Base-by-base conservation (phyloP, 2,797 vertebrate genomes). In the Ctenosaura bakeri region DNA sequence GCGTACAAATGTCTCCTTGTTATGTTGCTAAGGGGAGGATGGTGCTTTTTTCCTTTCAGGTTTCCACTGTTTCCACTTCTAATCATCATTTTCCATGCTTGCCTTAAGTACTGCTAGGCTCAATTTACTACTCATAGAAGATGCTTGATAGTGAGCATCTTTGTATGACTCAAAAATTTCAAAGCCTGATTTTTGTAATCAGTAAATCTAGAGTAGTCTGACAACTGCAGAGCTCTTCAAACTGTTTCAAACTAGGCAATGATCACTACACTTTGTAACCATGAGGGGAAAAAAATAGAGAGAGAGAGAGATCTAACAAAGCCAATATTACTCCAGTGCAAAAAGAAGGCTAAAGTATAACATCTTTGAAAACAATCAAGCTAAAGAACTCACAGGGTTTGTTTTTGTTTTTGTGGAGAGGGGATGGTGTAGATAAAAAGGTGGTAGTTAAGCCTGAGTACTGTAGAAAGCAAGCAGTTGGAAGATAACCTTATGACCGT, bases 101-200 rank as follows among this genome's bases (percentile, higher is more conserved):
- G 78, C 66, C 4, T 92, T 88, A 89, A 94, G 91, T 82, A 86
- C 83, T 87, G 0, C 52, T 89, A 91, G 85, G 93, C 90, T 93
- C 88, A 91, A 93, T 94, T 94, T 91, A 79, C 90, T 91, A 83
- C 86, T 92, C 82, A 1, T 86, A 83, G 46, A 69, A 92, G 92
- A 89, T 73, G 78, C 88, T 92, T 95, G 88, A 93, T 91, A 94
- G 82, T 88, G 82, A 88, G 66, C 82, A 87, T 90, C 88, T 80
- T 85, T 62, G 2, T 86, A 83, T 66, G 88, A 80, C 90, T 90
- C 71, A 0, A 85, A 87, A 85, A 89, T 88, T 93, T 85, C 87
- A 81, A 89, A 85, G 83, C 85, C 79, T 93, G 92, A 92, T 93
- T 91, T 87, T 82, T 91, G 73, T 85, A 85, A 2, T 92, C 83